Conservation (phyloP, 2,888 invertebrate genomes). For the Metellina segmentata region DNA sequence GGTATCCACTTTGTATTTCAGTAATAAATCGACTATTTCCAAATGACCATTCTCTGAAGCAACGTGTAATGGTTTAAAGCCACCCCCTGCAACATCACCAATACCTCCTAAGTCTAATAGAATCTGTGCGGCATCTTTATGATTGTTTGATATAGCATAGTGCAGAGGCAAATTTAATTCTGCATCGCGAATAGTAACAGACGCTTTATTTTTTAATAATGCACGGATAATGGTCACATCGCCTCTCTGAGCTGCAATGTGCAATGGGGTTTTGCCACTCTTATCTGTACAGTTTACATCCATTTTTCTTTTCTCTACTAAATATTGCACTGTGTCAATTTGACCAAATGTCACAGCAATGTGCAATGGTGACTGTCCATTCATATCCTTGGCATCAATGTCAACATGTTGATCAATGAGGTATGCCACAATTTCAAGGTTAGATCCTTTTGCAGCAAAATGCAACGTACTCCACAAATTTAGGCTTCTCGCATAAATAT, state of each 20-base stretch:
- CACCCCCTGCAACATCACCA: constrained; percentile 5
- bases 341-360: constrained; percentile 15
- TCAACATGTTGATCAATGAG: constrained; percentile 9
- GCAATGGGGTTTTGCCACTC: constrained; percentile 2
- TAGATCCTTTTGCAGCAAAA: constrained; percentile 9
- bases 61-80: background rate
- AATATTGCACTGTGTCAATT: background rate
- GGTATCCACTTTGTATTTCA: constrained; percentile 81
- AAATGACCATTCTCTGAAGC: constrained; percentile 14
- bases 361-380: constrained; percentile 15
- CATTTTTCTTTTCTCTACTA: background rate
- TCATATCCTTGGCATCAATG: constrained; percentile 4
- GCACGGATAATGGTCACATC: background rate
- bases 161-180: constrained; percentile 5
- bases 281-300: background rate
- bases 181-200: background rate
- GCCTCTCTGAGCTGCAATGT: constrained; percentile 22
- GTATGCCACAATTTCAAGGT: background rate
- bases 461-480: constrained; percentile 11
- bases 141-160: constrained; percentile 27
- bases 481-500: constrained; percentile 13
- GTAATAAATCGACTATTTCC: constrained; percentile 79
- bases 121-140: background rate
- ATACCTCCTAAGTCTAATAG: constrained; percentile 1
- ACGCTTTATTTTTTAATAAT: background rate